Evolutionary conservation across 2,888 invertebrate species (phyloP), one percentile per base, ranked within the genome.

Genomic region (Mesorhabditis spiculigera): DNA sequence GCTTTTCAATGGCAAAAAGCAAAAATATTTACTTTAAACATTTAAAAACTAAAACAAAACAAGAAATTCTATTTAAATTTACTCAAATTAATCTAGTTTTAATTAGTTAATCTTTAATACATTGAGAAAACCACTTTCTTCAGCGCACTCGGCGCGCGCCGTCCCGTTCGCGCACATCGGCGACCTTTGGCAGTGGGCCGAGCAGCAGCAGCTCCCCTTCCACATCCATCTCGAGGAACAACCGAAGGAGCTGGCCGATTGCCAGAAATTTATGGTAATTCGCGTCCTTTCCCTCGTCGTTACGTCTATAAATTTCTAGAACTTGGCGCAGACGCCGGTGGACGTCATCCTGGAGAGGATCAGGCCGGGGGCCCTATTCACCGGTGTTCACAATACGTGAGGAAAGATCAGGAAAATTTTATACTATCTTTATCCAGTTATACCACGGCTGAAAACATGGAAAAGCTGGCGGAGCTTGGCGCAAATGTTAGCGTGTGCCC

Each of bases 201-300:
- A 64, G 4, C 58, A 66, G 28, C 63, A 76, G 5, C 65, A 72
- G 3, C 45, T 82, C 5, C 80, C 85, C 16, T 84, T 85, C 68
- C 85, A 85, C 71, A 81, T 85, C 62, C 85, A 85, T 71, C 71
- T 85, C 58, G 85, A 85, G 69, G 85, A 85, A 68, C 85, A 85
- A 68, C 85, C 85, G 2, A 78, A 81, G 66, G 83, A 84, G 69
- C 77, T 83, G 45, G 5, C 68, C 3, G 81, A 82, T 63, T 83
- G 79, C 63, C 71, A 71, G n/a, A 68, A 66, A 8, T 69, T 66
- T 65, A n/a, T 71, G 13, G 62, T 43, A n/a, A 50, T 10, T 50
- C 10, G 58, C 8, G n/a, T 13, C n/a, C 10, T 50, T 50, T 43
- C 16, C 42, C 43, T 28, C 65, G 61, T 8, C 45, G 66, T 10